Evolutionary conservation across 2,797 vertebrate genomes (phyloP).

Genomic region (Muscicapa striata): DNA sequence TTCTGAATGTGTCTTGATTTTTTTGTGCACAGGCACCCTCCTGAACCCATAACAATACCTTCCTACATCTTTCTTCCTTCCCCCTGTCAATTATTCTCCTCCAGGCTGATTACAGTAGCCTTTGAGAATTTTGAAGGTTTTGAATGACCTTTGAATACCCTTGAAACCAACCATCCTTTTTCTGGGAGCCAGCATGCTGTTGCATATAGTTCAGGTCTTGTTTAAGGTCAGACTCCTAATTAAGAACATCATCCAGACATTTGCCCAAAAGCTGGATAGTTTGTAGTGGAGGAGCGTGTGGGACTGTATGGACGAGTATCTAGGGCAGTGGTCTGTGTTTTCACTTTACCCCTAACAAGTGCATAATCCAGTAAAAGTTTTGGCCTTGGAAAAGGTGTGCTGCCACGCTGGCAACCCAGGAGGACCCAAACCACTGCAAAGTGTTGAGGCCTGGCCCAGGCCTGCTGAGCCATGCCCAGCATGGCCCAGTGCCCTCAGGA

Average conservation of each 20-base stretch:
- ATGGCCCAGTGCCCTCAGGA: background rate
- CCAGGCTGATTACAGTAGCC: background rate
- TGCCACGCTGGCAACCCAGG: background rate
- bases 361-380: background rate
- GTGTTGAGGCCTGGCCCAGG: background rate
- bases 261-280: background rate
- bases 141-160: background rate
- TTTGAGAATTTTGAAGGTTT: background rate
- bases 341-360: background rate
- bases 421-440: background rate
- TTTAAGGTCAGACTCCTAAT: background rate
- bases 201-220: background rate
- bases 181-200: background rate
- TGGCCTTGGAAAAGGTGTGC: background rate
- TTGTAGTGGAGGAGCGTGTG: background rate
- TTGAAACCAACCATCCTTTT: background rate
- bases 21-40: background rate
- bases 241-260: background rate
- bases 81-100: background rate
- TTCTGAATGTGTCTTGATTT: background rate
- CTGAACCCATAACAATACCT: background rate
- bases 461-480: background rate
- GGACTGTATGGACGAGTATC: background rate
- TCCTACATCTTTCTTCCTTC: background rate
- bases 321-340: background rate